phyloP scores from a whole-genome alignment of 2,113 vertebrate species.

The Zeus faber region DNA sequence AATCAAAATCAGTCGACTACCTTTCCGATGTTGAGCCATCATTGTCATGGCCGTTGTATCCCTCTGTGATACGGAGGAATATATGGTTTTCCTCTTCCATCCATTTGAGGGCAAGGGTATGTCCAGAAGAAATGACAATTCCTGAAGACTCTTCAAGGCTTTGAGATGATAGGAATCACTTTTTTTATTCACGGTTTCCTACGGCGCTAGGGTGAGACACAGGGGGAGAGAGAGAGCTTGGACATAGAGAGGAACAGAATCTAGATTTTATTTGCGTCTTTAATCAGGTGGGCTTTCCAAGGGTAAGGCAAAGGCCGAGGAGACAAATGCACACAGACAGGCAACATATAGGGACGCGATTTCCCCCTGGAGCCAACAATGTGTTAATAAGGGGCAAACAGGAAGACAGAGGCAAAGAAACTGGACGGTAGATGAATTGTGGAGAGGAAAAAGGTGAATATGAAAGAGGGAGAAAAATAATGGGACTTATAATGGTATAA shows the following conservation, averaged over 20 bases:
- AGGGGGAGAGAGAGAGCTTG: background rate
- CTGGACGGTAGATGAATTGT: slow-evolving; percentile 23
- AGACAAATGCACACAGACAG: slow-evolving; percentile 48
- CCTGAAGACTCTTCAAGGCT: slow-evolving; percentile 1
- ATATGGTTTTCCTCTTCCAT: background rate
- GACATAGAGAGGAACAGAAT: background rate
- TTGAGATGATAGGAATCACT: background rate
- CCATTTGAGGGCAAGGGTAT: background rate
- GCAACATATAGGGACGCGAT: slow-evolving; percentile 37
- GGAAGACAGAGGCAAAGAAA: slow-evolving; percentile 15
- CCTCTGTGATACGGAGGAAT: background rate
- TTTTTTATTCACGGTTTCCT: background rate
- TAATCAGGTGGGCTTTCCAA: slow-evolving; percentile 8
- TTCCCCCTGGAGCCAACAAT: slow-evolving; percentile 37
- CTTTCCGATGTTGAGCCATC: background rate
- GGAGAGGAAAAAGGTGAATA: slow-evolving; percentile 24
- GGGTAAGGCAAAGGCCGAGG: slow-evolving; percentile 29
- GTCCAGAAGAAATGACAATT: slow-evolving; percentile 1
- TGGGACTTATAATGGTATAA: slow-evolving; percentile 18
- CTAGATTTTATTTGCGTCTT: slow-evolving; percentile 7
- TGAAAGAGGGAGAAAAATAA: slow-evolving; percentile 17
- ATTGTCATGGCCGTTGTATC: background rate
- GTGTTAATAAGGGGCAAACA: slow-evolving; percentile 26
- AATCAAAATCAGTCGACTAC: background rate
- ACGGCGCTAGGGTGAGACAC: slow-evolving; percentile 7